Evolutionary conservation across 2,888 invertebrate species (phyloP), one percentile per base, ranked within the genome.

Genomic region (Cristatella mucedo): DNA sequence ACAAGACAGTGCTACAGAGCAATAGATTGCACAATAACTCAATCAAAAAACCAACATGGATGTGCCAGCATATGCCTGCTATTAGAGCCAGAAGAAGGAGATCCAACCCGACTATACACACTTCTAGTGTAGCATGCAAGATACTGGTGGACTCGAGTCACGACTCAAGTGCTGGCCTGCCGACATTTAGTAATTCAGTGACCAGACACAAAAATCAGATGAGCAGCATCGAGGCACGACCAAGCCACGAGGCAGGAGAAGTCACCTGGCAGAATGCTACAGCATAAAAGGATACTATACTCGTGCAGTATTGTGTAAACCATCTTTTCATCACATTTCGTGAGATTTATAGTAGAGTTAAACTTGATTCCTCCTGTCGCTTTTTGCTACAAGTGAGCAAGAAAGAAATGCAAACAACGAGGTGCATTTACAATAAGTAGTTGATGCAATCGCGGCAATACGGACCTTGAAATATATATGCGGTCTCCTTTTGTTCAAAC

Each of bases 231-330:
- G n/a, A n/a, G n/a, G n/a, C n/a, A n/a, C n/a, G n/a, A n/a, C n/a
- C 26, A 26, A 26, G 7, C 9, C 9, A 26, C 9, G 26, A n/a
- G 26, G n/a, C 9, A 38, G 15, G n/a, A 40, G 11, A 11, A n/a
- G n/a, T 32, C 9, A n/a, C 4, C 22, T 9, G 11, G 9, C 24
- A 29, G 9, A 22, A 18, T 26, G 9, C 19, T 32, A 21, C 9
- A 26, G 26, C 26, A 13, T n/a, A 4, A 46, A 62, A 63, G 61
- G 64, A 89, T 83, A 73, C 95, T 97, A 67, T 95, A 97, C 66
- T 95, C 93, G 63, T 97, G 95, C 19, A 99, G 71, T 54, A 99
- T 91, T 75, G 89, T 76, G 69, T 95, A 91, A 45, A 95, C 89
- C 74, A 97, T 71, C 71, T 93, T 95, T 67, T 97, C 95, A 61